Evolutionary conservation across 37 sponge, comb jelly and placozoan genomes (phyloP), one percentile per base, ranked within the genome.

Genomic region (Dysidea cf. avara): DNA sequence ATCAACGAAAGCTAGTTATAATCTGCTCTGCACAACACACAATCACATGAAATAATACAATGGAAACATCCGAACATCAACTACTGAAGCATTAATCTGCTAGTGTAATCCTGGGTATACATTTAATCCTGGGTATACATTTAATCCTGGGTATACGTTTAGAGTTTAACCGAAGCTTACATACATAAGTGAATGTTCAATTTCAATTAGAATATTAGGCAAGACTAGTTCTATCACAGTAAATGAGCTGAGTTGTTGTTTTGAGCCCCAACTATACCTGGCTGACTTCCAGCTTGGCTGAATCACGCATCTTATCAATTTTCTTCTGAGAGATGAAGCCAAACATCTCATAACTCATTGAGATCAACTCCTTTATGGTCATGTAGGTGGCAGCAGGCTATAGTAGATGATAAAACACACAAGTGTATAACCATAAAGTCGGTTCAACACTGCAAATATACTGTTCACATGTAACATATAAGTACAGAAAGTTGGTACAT

Each of bases 281-380:
- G 31, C 62, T 56, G 12, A 91, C 87, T 37, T 66, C 51, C 12
- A 92, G 78, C 31, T 90, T 69, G 7, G 83, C 85, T 18, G 63
- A 29, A 37, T 90, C 87, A 49, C 97, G 83, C 74, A 87, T 71
- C 43, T 38, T 86, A 37, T 93, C 91, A 39, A 96, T 87, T 25
- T 62, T 54, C 7, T 83, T 57, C 55, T 84, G 78, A 9, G 91
- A 63, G 34, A 96, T 90, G 66, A 79, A 69, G 1, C 97, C 94
- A 64, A 79, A 96, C 12, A 74, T 72, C 60, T 83, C 79, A 43
- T 93, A 82, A 1, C 91, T 72, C 66, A 79, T 80, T 32, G 61
- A 74, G 33, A 96, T 80, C 16, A 96, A 77, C 31, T 90, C 90
- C 20, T 66, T 29, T 4, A 96, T 64, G 21, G 80, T 48, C 13